Evolutionary conservation across 2,113 vertebrate species (phyloP).

Genomic region (Cynopterus brachyotis): DNA sequence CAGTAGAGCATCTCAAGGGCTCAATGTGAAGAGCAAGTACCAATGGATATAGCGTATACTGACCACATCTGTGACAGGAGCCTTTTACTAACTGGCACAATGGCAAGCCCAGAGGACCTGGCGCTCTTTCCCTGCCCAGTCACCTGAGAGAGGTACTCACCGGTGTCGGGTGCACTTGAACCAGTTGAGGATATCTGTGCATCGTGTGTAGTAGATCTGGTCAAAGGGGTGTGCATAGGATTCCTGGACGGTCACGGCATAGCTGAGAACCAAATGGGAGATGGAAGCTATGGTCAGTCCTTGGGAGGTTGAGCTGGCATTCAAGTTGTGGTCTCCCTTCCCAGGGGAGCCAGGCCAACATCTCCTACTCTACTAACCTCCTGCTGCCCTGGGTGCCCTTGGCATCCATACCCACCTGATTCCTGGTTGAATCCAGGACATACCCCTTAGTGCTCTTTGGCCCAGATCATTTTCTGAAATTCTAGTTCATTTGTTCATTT

Average conservation of each 20-base stretch:
- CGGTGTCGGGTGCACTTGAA: constrained; percentile 99
- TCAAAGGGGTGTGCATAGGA: constrained; percentile 98
- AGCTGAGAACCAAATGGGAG: constrained; percentile 84
- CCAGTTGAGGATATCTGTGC: constrained; percentile 99
- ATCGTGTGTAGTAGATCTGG: constrained; percentile 99
- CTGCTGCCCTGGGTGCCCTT: neutral
- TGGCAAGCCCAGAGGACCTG: neutral
- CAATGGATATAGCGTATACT: fast-evolving
- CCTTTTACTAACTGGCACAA: neutral
- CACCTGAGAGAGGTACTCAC: constrained; percentile 78
- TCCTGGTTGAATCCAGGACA: neutral
- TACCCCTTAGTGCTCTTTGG: neutral
- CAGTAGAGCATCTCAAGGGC: neutral
- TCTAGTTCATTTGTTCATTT: neutral
- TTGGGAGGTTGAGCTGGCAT: neutral
- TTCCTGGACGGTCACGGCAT: constrained; percentile 98
- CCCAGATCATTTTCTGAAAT: neutral
- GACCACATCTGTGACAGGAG: fast-evolving
- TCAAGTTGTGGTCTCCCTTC: neutral
- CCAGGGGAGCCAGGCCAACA: neutral
- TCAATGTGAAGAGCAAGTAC: neutral
- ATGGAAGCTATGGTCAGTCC: neutral
- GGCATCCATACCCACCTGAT: neutral
- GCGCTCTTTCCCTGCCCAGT: neutral
- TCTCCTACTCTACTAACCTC: too few species aligned